These are phyloP conservation scores for Arrhopalites spinosus DNA, from an alignment of 2,888 invertebrate species.

Conservation along the genomic window DNA sequence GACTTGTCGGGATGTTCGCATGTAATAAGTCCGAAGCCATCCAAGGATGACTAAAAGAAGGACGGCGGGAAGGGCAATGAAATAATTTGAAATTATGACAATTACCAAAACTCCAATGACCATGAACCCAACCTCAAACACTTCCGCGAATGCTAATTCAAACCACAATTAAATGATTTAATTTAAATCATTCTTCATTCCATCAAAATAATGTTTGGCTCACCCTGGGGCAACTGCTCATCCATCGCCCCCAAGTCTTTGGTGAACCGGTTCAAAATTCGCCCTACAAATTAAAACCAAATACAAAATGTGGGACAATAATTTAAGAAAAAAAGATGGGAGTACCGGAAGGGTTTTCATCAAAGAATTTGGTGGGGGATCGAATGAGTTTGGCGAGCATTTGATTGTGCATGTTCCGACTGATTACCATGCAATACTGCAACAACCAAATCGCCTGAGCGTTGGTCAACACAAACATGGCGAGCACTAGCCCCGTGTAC, in stretches of 20 bases:
- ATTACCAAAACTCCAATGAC: conserved; percentile 61
- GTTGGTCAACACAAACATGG: conserved; percentile 3
- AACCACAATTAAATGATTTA: too few relatives aligned
- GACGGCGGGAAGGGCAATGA: conserved; percentile 58
- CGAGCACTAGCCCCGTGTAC: conserved; percentile 2
- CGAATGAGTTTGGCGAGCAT: conserved; percentile 63
- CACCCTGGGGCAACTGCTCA: conserved; percentile 74
- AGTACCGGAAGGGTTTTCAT: conserved; percentile 42
- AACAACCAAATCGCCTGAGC: conserved; percentile 57
- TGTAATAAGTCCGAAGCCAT: conserved; percentile 60
- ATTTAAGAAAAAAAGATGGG: neutral
- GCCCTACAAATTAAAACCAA: neutral
- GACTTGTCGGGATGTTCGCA: conserved; percentile 61
- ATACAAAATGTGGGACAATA: too few relatives aligned
- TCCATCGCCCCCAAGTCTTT: conserved; percentile 82
- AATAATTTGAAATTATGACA: conserved; percentile 61
- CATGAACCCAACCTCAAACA: conserved; percentile 61
- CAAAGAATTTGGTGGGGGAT: conserved; percentile 58
- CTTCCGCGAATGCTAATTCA: too few relatives aligned
- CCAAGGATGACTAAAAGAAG: conserved; percentile 61
- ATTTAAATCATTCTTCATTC: too few relatives aligned
- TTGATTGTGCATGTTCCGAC: conserved; percentile 60
- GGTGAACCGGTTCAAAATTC: conserved; percentile 61
- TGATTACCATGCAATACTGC: conserved; percentile 59
- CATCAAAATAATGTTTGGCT: too few relatives aligned